phyloP scores from a whole-genome alignment of 2,113 vertebrate genomes.

The Trogon surrucura region DNA sequence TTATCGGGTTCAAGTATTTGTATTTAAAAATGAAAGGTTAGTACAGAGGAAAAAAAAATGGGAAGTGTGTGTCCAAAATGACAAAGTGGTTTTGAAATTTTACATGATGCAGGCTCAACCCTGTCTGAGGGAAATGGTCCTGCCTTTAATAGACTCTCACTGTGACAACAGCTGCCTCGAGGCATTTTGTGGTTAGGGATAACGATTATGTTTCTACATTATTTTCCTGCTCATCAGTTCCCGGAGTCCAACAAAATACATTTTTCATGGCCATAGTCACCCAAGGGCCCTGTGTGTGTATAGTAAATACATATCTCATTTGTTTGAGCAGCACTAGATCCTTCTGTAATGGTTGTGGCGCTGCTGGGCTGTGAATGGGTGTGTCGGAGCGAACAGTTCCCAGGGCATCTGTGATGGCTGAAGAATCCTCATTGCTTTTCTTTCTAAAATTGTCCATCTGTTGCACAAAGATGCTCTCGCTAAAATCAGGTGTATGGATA shows the following conservation, averaged over 20 bases:
- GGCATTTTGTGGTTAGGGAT: conserved; percentile 21
- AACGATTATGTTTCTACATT: conserved; percentile 26
- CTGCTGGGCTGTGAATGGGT: conserved; percentile 2
- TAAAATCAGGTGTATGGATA: neutral
- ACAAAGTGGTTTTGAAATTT: conserved; percentile 5
- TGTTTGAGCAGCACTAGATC: neutral
- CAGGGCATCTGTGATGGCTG: neutral
- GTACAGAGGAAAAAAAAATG: neutral
- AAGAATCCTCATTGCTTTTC: neutral
- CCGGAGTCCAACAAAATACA: conserved; percentile 18
- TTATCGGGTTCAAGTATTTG: neutral
- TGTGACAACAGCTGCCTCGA: conserved; percentile 13
- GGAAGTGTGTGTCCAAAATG: neutral
- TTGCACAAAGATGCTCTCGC: neutral
- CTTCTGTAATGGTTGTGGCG: neutral
- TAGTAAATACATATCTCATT: neutral
- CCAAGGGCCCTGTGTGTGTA: neutral
- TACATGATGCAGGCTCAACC: neutral
- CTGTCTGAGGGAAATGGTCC: neutral
- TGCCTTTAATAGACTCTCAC: conserved; percentile 26
- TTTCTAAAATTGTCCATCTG: neutral
- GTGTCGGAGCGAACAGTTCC: neutral
- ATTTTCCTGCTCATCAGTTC: neutral
- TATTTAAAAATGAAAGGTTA: neutral
- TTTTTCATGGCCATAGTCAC: neutral